phyloP scores from a whole-genome alignment of 35 echinoderm and acorn worm species.

The Eucidaris tribuloides region DNA sequence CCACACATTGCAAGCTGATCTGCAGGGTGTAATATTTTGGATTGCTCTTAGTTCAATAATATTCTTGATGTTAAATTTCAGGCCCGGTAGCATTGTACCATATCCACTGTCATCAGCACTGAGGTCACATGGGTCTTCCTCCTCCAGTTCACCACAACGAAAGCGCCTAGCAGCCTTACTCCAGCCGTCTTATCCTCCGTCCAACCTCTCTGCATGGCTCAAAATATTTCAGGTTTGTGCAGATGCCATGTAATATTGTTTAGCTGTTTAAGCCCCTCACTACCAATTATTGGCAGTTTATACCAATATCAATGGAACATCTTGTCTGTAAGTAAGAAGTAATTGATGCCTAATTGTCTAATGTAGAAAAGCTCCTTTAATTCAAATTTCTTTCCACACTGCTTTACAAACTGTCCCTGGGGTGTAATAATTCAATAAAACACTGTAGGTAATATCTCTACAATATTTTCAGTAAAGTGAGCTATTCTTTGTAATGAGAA shows the following conservation, averaged over 20 bases:
- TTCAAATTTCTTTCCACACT: neutral
- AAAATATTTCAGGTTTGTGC: conserved; percentile 89
- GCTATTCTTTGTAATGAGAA: no score
- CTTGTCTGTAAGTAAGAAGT: neutral
- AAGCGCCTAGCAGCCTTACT: conserved; percentile 22
- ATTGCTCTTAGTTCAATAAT: neutral
- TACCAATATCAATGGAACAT: neutral
- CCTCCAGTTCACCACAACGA: conserved; percentile 2
- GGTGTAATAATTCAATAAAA: neutral
- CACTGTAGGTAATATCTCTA: no score
- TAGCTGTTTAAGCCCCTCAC: neutral
- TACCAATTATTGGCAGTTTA: neutral
- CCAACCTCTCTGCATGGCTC: conserved; percentile 85
- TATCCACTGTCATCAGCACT: neutral
- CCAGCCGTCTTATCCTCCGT: conserved; percentile 52
- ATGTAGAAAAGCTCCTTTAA: neutral
- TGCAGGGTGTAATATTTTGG: neutral
- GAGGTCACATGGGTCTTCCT: conserved; percentile 5
- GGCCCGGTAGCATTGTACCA: conserved; percentile 8
- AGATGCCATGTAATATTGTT: neutral
- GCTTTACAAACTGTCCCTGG: neutral
- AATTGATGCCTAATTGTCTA: neutral
- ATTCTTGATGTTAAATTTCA: neutral
- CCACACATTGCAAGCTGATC: no score
- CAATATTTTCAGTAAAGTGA: no score